Evolutionary conservation across 2,888 invertebrate species (phyloP).

Genomic region (Nipponacmea schrenckii): DNA sequence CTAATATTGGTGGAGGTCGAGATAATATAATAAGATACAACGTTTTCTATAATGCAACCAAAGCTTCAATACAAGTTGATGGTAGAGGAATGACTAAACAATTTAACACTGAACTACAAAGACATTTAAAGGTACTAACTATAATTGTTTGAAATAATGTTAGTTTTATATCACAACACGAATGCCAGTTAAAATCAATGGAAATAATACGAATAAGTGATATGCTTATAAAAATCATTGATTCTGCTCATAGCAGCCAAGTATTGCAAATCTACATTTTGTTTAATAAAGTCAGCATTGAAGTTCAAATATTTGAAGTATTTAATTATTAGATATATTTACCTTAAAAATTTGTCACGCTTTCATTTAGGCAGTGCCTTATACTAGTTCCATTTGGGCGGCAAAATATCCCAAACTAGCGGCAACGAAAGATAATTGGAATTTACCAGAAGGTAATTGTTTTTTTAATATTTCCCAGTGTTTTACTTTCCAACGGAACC

Average conservation of each 20-base stretch:
- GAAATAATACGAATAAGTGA: neutral
- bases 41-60: conserved; percentile 44
- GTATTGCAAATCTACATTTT: too few species aligned
- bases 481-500: too few species aligned
- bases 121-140: neutral
- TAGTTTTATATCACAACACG: too few species aligned
- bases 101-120: neutral
- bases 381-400: conserved; percentile 14
- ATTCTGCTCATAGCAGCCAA: too few species aligned
- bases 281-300: too few species aligned
- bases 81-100: conserved; percentile 27
- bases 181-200: too few species aligned
- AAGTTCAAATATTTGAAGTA: too few species aligned
- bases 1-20: conserved; percentile 50
- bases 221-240: neutral
- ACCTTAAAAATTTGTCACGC: too few species aligned
- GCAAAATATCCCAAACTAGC: conserved; percentile 18
- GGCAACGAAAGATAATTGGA: neutral
- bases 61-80: conserved; percentile 40
- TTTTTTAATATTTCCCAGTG: neutral
- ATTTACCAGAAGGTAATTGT: conserved; percentile 10
- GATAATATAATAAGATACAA: conserved; percentile 46
- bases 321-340: too few species aligned
- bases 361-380: conserved; percentile 15
- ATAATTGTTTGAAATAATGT: too few species aligned